These are phyloP conservation scores for Florisuga fusca DNA, from an alignment of 2,797 vertebrate genomes.

Conservation along the genomic window DNA sequence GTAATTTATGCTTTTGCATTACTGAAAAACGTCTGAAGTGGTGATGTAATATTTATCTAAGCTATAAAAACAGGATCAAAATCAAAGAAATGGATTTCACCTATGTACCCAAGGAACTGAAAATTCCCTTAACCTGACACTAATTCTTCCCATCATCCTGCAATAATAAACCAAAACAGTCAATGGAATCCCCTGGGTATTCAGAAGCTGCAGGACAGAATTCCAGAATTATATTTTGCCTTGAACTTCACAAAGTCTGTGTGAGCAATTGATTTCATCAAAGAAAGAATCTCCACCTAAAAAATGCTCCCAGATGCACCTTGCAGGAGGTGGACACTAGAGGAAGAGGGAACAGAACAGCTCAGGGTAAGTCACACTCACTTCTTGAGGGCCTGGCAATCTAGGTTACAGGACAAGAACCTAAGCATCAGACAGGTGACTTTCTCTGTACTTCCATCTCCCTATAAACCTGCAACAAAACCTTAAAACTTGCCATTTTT, in stretches of 20 bases:
- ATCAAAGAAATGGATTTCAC: background rate
- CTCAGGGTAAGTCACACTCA: background rate
- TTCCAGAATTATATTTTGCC: background rate
- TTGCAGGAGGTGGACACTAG: background rate
- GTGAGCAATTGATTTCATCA: background rate
- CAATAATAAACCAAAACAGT: background rate
- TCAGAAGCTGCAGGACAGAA: rapidly evolving
- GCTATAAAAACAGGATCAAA: background rate
- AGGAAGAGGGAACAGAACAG: background rate
- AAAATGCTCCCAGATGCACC: background rate
- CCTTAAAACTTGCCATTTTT: background rate
- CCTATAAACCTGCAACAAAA: background rate
- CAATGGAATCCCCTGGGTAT: background rate
- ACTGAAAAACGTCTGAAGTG: background rate
- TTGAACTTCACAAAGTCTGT: background rate
- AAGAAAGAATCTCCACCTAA: background rate
- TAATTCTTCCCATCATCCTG: background rate
- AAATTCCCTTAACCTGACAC: background rate
- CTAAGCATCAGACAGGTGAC: background rate
- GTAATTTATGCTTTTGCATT: background rate
- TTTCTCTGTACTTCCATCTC: background rate
- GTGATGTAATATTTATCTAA: background rate
- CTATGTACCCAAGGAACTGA: background rate
- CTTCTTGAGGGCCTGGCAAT: background rate
- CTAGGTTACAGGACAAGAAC: background rate